Conservation (phyloP, 2,113 vertebrate species). For the Columba livia region DNA sequence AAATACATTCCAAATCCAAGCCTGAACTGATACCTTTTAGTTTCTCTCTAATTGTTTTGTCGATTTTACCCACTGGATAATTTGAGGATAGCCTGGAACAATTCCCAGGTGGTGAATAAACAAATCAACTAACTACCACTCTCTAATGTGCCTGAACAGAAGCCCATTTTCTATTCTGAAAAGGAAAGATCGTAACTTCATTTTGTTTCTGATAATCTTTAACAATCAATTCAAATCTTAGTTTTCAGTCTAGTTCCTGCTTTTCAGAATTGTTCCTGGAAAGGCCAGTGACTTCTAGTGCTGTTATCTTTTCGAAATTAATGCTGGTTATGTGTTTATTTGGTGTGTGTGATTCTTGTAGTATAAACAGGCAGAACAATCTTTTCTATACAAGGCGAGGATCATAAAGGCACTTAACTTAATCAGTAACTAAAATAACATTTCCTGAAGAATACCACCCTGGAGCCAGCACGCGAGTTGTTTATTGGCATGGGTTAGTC, state of each 20-base stretch:
- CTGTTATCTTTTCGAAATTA: neutral
- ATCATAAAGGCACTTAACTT: neutral
- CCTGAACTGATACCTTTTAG: neutral
- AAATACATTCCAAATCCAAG: neutral
- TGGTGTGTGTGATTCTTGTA: neutral
- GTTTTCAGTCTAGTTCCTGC: neutral
- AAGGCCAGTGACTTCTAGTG: neutral
- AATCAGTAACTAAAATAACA: neutral
- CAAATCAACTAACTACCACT: neutral
- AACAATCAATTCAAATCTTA: neutral
- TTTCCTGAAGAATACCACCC: neutral
- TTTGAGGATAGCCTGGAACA: neutral
- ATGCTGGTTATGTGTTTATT: neutral
- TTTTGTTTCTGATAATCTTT: neutral
- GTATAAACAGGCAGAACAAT: neutral
- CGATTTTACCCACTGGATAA: neutral
- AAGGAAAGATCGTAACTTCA: neutral
- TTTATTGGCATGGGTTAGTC: neutral
- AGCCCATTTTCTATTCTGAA: accelerated
- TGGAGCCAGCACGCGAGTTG: neutral
- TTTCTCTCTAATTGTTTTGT: neutral
- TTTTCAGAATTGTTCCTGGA: neutral
- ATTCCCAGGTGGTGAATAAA: neutral
- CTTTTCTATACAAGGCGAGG: neutral
- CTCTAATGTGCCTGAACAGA: neutral